phyloP scores from a whole-genome alignment of 2,113 vertebrate species.

The Emberiza fucata region DNA sequence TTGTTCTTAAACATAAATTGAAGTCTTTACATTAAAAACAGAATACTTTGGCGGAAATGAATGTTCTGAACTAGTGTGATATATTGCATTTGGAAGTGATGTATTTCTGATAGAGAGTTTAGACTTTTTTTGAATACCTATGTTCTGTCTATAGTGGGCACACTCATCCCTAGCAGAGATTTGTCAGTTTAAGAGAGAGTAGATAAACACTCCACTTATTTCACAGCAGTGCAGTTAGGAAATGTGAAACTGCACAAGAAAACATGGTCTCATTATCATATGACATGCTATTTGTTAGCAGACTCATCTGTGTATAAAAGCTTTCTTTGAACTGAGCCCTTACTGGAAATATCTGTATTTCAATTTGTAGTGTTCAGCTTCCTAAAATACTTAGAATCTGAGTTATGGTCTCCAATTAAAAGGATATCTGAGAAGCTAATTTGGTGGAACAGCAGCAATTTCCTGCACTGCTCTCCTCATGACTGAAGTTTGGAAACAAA shows the following conservation, averaged over 20 bases:
- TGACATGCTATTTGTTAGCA: slow-evolving; percentile 70
- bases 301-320: slow-evolving; percentile 63
- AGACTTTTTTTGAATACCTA: slow-evolving; percentile 26
- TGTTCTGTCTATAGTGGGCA: slow-evolving; percentile 58
- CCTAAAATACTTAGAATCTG: slow-evolving; percentile 73
- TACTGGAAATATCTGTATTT: slow-evolving; percentile 73
- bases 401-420: slow-evolving; percentile 77
- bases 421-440: slow-evolving; percentile 79
- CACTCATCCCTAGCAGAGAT: slow-evolving; percentile 19
- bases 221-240: slow-evolving; percentile 70
- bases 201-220: slow-evolving; percentile 69
- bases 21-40: slow-evolving; percentile 74
- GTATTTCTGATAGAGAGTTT: slow-evolving; percentile 38
- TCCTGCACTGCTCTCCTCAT: slow-evolving; percentile 66
- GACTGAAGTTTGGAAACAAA: slow-evolving; percentile 76
- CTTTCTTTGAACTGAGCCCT: slow-evolving; percentile 63
- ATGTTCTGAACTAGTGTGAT: slow-evolving; percentile 62
- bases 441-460: slow-evolving; percentile 75
- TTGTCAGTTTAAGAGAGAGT: slow-evolving; percentile 50
- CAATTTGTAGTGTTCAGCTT: slow-evolving; percentile 75
- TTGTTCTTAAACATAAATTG: slow-evolving; percentile 81
- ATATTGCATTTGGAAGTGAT: slow-evolving; percentile 55
- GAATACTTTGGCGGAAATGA: slow-evolving; percentile 68
- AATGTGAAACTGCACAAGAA: slow-evolving; percentile 67
- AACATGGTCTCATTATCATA: slow-evolving; percentile 73